Evolutionary conservation across 2,113 vertebrate species (phyloP).

Genomic region (Morone saxatilis): DNA sequence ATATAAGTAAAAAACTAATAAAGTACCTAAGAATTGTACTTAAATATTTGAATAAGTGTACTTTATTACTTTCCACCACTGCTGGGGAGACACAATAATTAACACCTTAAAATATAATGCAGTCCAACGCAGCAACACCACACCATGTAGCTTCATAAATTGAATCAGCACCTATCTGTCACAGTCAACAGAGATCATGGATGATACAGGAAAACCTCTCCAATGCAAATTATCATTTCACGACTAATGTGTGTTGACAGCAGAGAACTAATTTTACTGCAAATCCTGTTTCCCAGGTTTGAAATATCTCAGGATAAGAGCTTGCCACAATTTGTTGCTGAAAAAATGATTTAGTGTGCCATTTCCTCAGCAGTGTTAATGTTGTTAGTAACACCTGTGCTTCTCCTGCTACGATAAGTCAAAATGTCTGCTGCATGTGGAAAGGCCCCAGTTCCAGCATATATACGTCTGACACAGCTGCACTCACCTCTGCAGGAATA

Average conservation of each 20-base stretch:
- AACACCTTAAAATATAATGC: not conserved
- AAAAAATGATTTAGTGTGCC: not conserved
- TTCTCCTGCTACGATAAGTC: not conserved
- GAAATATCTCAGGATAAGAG: slow-evolving; percentile 7
- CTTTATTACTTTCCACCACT: not conserved
- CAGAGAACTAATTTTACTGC: not conserved
- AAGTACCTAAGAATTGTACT: not conserved
- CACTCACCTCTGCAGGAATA: too few relatives aligned
- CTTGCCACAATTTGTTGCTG: not conserved
- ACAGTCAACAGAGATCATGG: not conserved
- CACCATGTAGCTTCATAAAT: not conserved
- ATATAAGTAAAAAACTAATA: too few relatives aligned
- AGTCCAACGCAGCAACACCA: not conserved
- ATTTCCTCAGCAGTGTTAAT: slow-evolving; percentile 8
- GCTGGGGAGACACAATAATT: not conserved
- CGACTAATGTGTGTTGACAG: slow-evolving; percentile 3
- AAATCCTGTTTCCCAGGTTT: slow-evolving; percentile 3
- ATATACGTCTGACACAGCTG: too few relatives aligned
- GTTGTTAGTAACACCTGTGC: slow-evolving; percentile 1
- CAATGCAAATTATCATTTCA: not conserved
- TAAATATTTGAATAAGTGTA: not conserved
- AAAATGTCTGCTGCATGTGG: not conserved
- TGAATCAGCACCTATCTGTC: not conserved
- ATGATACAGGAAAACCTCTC: not conserved
- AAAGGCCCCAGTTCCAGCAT: too few relatives aligned